Evolutionary conservation across 2,888 invertebrate genomes (phyloP), one percentile per base, ranked within the genome.

Genomic region (Catocala sponsa): DNA sequence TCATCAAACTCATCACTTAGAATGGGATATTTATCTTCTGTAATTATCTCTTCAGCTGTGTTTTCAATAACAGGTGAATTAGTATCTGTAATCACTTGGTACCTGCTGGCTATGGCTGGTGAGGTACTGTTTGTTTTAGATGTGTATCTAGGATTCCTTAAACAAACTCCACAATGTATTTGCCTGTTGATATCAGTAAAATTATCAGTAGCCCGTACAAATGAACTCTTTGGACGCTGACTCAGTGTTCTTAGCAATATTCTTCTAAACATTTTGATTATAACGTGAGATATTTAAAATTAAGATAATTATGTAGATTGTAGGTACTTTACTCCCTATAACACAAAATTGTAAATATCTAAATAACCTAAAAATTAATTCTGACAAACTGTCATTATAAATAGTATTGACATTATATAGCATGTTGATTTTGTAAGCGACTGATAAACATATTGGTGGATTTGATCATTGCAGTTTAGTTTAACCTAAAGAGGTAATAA

Each of bases 1-100:
- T 96, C 96, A 79, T 95, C 95, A 78, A 96, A 96, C 84, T 96
- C 96, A 87, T 96, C 96, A 68, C 85, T 89, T n/a, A 92, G 81
- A 63, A 90, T 75, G 77, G 89, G 70, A 83, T 86, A 82, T 84
- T 84, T 71, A 41, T 87, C 82, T 56, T 87, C 76, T 25, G 84
- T 74, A 52, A 87, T 74, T 47, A 92, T 88, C 86, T 97, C 97
- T 76, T 97, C 97, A 56, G 95, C 96, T 15, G 97, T 95, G 84
- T 98, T 97, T 70, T 97, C 95, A 76, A 98, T 96, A 66, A 97
- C 88, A 11, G 95, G 90, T 0, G 97, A 92, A 84, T 97, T 97
- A 72, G 95, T 95, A 78, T 98, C 97, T 15, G 95, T 95, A 85
- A 97, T 97, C 68, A 96, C 87, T 90, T 96, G 95, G 83, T 96